A percentile compares a stretch with the other conserved stretches of the same genome.
Conservation (phyloP, 2,113 vertebrate species). For the Poeciliopsis occidentalis region DNA sequence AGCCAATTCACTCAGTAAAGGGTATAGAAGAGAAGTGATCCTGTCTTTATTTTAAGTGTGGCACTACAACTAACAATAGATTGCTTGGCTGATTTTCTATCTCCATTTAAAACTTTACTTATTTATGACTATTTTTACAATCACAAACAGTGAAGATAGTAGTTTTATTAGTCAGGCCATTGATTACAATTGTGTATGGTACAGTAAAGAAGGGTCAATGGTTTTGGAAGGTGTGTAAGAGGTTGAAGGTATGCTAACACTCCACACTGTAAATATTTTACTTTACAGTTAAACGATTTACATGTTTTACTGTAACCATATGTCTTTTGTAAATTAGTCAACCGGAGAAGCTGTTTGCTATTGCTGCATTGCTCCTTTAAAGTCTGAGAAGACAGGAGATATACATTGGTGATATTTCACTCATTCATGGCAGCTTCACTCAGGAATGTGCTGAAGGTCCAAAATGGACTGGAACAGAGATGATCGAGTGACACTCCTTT, state of each 20-base stretch:
- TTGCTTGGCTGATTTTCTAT: background rate
- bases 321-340: background rate
- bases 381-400: constrained; percentile 8
- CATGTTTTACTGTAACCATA: background rate
- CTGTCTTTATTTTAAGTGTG: background rate
- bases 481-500: constrained; percentile 31
- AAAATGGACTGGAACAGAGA: constrained; percentile 41
- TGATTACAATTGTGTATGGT: constrained; percentile 15
- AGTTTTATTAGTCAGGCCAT: constrained; percentile 5
- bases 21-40: background rate
- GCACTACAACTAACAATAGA: background rate
- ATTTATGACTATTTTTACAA: constrained; percentile 30
- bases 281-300: background rate
- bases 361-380: background rate
- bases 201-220: constrained; percentile 1
- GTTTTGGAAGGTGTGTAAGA: background rate
- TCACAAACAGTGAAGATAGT: constrained; percentile 12
- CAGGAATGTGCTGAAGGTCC: constrained; percentile 65
- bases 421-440: constrained; percentile 37
- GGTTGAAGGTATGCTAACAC: background rate
- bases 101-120: constrained; percentile 1
- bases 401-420: constrained; percentile 42
- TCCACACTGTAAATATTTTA: background rate
- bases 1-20: background rate
- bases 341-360: background rate